A percentile compares a stretch with the other conserved stretches of the same genome.
Evolutionary conservation across 2,888 invertebrate species (phyloP).

Genomic region (Plagiodera versicolora): DNA sequence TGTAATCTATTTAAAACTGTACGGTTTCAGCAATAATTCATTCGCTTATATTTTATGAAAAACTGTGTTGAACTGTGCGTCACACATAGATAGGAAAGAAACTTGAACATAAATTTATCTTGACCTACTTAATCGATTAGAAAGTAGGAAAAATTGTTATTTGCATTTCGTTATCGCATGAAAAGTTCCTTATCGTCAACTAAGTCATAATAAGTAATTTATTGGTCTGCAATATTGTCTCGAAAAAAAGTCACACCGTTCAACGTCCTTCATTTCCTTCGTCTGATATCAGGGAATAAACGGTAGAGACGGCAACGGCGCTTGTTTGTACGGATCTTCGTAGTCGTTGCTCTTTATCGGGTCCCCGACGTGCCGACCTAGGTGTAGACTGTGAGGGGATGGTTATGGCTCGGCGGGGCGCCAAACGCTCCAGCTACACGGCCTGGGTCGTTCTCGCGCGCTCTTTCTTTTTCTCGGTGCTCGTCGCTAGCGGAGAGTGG

Average conservation of each 20-base stretch:
- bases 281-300: slow-evolving; percentile 4
- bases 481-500: slow-evolving; percentile 31
- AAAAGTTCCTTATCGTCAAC: too few species aligned
- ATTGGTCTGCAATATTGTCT: too few species aligned
- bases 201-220: too few species aligned
- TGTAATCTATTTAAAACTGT: too few species aligned
- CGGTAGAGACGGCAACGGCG: slow-evolving; percentile 3
- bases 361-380: slow-evolving; percentile 48
- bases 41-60: too few species aligned
- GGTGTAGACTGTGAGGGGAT: slow-evolving; percentile 54
- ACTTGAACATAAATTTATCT: not conserved
- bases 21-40: too few species aligned
- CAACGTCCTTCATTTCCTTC: slow-evolving; percentile 23
- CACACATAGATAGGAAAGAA: too few species aligned
- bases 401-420: slow-evolving; percentile 55
- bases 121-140: not conserved
- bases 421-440: slow-evolving; percentile 42
- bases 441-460: slow-evolving; percentile 35
- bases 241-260: too few species aligned
- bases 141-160: not conserved
- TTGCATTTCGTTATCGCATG: not conserved
- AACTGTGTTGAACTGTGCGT: too few species aligned
- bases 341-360: slow-evolving; percentile 32
- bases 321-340: slow-evolving; percentile 13
- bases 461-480: slow-evolving; percentile 49